These are phyloP conservation scores for Artibeus lituratus DNA, from an alignment of 2,797 vertebrate species.

Conservation along the genomic window DNA sequence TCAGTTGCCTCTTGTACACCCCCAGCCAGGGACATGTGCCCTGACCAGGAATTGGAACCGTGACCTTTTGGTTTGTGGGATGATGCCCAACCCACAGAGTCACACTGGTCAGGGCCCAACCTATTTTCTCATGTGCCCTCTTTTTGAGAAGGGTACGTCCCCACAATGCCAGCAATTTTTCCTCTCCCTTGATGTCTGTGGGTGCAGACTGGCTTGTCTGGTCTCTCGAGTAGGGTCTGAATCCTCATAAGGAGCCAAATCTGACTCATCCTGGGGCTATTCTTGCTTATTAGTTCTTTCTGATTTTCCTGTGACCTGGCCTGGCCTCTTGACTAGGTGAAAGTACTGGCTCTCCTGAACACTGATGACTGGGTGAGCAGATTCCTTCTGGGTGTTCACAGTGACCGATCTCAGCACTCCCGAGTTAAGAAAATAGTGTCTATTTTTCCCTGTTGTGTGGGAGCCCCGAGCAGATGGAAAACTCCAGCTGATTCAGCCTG, in stretches of 20 bases:
- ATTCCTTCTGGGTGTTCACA: neutral
- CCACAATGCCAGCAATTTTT: neutral
- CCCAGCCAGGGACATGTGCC: neutral
- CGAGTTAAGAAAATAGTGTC: neutral
- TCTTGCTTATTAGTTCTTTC: conserved; percentile 31
- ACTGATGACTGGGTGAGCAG: neutral
- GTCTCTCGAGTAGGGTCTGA: conserved; percentile 12
- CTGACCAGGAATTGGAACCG: neutral
- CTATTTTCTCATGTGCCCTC: neutral
- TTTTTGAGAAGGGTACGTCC: neutral
- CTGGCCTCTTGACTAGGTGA: neutral
- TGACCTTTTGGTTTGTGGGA: neutral
- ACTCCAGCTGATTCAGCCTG: conserved; percentile 47
- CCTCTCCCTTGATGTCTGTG: conserved; percentile 5
- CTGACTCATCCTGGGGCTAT: neutral
- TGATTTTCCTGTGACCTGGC: neutral
- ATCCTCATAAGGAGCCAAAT: conserved; percentile 11
- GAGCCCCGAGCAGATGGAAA: neutral
- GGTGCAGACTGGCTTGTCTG: neutral
- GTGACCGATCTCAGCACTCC: neutral
- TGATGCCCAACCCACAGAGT: neutral
- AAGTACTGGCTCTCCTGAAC: neutral
- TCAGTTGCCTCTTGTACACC: neutral
- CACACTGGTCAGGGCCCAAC: neutral
- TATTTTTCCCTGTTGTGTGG: neutral